A percentile compares a stretch with the other conserved stretches of the same genome.
These are phyloP conservation scores for Protosalanx chinensis DNA, from an alignment of 2,797 vertebrate species.

Conservation along the genomic window DNA sequence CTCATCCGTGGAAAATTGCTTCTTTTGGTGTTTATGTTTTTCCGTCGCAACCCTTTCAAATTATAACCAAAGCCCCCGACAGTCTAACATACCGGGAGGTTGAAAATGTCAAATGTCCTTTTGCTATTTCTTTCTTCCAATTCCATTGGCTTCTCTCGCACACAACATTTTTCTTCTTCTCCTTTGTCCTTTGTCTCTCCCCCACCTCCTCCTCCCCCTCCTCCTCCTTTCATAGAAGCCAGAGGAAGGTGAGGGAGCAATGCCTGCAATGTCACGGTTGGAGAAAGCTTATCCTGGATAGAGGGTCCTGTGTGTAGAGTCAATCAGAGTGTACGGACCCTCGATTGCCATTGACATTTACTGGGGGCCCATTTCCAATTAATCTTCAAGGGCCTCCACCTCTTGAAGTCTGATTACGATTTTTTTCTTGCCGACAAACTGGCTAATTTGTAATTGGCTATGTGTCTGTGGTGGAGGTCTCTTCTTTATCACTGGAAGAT, in stretches of 20 bases:
- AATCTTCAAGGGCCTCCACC: constrained; percentile 80
- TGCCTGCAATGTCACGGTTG: constrained; percentile 65
- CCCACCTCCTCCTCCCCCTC: constrained; percentile 41
- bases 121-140: constrained; percentile 47
- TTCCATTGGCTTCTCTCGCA: constrained; percentile 46
- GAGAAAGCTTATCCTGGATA: constrained; percentile 67
- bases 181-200: constrained; percentile 48
- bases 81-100: constrained; percentile 46
- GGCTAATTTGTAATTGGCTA: constrained; percentile 80
- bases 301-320: constrained; percentile 70
- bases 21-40: constrained; percentile 48
- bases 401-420: constrained; percentile 79
- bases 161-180: constrained; percentile 50
- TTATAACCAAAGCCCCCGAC: constrained; percentile 54
- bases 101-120: constrained; percentile 51
- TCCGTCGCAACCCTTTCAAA: constrained; percentile 46
- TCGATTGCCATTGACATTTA: constrained; percentile 82
- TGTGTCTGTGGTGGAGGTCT: constrained; percentile 61
- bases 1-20: constrained; percentile 44
- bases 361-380: constrained; percentile 78
- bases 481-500: constrained; percentile 65
- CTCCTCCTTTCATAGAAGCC: constrained; percentile 47
- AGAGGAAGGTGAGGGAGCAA: constrained; percentile 51
- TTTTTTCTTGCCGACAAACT: constrained; percentile 67
- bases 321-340: constrained; percentile 72